Base-by-base conservation (phyloP, 2,888 invertebrate species). In the Timandra comae region DNA sequence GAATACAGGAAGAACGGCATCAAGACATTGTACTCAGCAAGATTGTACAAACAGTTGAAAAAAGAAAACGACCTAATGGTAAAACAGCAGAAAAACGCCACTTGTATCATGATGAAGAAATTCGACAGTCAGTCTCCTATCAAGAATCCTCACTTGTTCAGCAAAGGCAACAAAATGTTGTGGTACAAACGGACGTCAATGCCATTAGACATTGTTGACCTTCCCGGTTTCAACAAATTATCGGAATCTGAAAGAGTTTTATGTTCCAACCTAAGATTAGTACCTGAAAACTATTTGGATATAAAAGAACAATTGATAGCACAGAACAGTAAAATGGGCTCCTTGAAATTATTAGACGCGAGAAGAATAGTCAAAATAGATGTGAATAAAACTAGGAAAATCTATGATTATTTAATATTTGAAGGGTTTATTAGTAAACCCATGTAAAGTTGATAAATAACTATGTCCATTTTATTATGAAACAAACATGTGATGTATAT, bases 351-450 rank as follows among this genome's bases (percentile, higher is more conserved):
- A 41, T 90, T 94, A 1, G 94, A 95, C 63, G 97, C 97, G 0
- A 85, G 97, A 30, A 88, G 88, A 25, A 87, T 96, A 26, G 88
- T 97, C 22, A 97, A 96, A 76, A 97, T 97, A 51, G 97, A 97
- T 84, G 97, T 97, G 2, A 96, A 96, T 71, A 94, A 94, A 72
- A 97, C 97, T 0, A 89, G 96, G 43, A 94, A 94, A 71, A 90
- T 97, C 56, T 94, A 92, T 80, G 93, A 94, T 80, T 90, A 92
- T 70, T 81, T 95, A 13, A 75, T 91, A 34, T 80, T 88, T 52
- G 89, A 93, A 63, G 93, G 93, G 16, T 91, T 90, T 64, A 89
- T 94, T 44, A 87, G 81, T 66, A 90, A 90, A 67, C 88, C 89
- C 8, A 46, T 53, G 38, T 75, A 50, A 74, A n/a, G n/a, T n/a